Base-by-base conservation (phyloP, 2,797 vertebrate species). In the Diceros bicornis region DNA sequence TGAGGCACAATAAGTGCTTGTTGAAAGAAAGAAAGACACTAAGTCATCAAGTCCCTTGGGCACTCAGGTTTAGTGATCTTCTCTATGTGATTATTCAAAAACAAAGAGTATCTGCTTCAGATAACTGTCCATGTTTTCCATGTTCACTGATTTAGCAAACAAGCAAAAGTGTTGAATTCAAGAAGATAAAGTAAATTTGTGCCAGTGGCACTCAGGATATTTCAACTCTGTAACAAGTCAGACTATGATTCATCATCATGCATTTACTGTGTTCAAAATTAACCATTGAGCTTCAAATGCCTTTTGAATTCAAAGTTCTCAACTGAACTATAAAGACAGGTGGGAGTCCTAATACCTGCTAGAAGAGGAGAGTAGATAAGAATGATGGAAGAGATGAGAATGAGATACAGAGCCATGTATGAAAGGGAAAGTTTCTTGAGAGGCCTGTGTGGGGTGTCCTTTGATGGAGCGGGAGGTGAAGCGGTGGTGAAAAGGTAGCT, bases 261-360 rank as follows among this genome's bases (percentile, higher is more conserved):
- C 37, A 41, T 89, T 88, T 75, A 82, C 16, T 55, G 0, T 37
- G 41, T 88, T 84, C 44, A 79, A 23, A 79, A 74, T 91, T 87
- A 96, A 55, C 29, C n/a, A 17, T 25, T 74, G 12, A 23, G 29
- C 27, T 29, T 32, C 47, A 86, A 34, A n/a, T 77, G 12, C 37
- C 37, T 57, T 92, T 47, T 89, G 68, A 50, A 68, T 85, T 92
- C 25, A 37, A 88, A 94, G 9, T 90, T 87, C 79, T 91, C 50
- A 66, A 77, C 20, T 62, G 41, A 64, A 34, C 41, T 6, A 17
- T 59, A n/a, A 78, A 59, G 91, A 85, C 9, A 85, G 12, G 14
- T 59, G 1, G 7, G 12, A 41, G 29, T 77, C 69, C 25, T 34
- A 57, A 77, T 6, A 89, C 6, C 47, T 78, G 32, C 34, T 29